These are phyloP conservation scores for Tachina fera DNA, from an alignment of 2,888 invertebrate species.

Conservation along the genomic window DNA sequence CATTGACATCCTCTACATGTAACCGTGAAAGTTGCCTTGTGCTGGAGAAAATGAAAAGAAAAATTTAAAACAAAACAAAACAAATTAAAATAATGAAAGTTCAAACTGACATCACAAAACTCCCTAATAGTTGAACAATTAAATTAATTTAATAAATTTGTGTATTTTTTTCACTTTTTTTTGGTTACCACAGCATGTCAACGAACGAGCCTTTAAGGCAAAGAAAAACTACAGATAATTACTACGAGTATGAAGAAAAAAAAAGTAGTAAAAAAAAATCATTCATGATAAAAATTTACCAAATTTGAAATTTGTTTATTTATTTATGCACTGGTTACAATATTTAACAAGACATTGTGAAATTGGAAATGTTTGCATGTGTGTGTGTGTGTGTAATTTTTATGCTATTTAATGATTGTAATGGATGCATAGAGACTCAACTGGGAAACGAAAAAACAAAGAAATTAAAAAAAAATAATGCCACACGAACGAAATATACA, in stretches of 20 bases:
- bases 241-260: not conserved
- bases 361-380: constrained; percentile 34
- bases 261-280: not conserved
- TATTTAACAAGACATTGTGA: constrained; percentile 35
- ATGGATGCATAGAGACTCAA: constrained; percentile 53
- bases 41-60: constrained; percentile 3
- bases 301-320: constrained; percentile 50
- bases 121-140: constrained; percentile 63
- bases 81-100: constrained; percentile 53
- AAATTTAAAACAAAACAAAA: constrained; percentile 11
- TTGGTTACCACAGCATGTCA: constrained; percentile 47
- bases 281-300: constrained; percentile 44
- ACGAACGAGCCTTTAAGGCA: constrained; percentile 38
- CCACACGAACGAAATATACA: constrained; percentile 54
- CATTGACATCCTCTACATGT: constrained; percentile 35
- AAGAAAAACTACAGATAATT: constrained; percentile 41
- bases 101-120: constrained; percentile 54
- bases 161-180: not conserved
- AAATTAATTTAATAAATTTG: constrained; percentile 62
- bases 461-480: not conserved
- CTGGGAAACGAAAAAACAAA: constrained; percentile 13
- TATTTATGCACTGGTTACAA: constrained; percentile 21
- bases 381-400: not conserved
- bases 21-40: constrained; percentile 20
- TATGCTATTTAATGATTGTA: constrained; percentile 54